These are phyloP conservation scores for Oxygymnocypris stewartii DNA, from an alignment of 2,113 vertebrate genomes.

Conservation along the genomic window DNA sequence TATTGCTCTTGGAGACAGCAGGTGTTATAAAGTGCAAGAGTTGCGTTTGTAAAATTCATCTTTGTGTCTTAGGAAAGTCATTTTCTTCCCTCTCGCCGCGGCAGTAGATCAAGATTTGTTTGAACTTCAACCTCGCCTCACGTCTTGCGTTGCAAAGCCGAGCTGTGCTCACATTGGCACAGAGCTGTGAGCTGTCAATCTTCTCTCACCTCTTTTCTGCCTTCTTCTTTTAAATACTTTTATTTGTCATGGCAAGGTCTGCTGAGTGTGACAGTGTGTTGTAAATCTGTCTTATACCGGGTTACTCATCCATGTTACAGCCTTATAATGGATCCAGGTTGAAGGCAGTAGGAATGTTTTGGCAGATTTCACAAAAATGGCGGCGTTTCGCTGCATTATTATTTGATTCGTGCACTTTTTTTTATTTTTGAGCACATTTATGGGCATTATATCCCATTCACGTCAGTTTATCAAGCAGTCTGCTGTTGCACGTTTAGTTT, in stretches of 20 bases:
- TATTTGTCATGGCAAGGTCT: constrained; percentile 61
- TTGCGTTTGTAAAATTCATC: constrained; percentile 36
- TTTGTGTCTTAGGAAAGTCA: constrained; percentile 43
- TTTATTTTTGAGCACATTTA: constrained; percentile 29
- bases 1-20: background rate
- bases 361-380: constrained; percentile 39
- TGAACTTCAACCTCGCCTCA: constrained; percentile 49
- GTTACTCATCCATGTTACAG: constrained; percentile 58
- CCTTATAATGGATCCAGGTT: constrained; percentile 52
- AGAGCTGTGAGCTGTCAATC: constrained; percentile 43
- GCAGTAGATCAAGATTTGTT: constrained; percentile 52
- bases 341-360: constrained; percentile 41
- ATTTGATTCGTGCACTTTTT: constrained; percentile 42
- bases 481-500: constrained; percentile 53
- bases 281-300: constrained; percentile 59
- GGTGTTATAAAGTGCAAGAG: constrained; percentile 14
- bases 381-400: constrained; percentile 27
- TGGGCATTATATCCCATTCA: constrained; percentile 36
- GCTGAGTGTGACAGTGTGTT: constrained; percentile 56
- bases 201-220: constrained; percentile 42
- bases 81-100: constrained; percentile 26
- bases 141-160: constrained; percentile 26
- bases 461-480: constrained; percentile 45
- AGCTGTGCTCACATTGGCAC: constrained; percentile 42
- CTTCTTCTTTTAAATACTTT: constrained; percentile 50